Evolutionary conservation across 2,113 vertebrate species (phyloP).

Genomic region (Peromyscus californicus): DNA sequence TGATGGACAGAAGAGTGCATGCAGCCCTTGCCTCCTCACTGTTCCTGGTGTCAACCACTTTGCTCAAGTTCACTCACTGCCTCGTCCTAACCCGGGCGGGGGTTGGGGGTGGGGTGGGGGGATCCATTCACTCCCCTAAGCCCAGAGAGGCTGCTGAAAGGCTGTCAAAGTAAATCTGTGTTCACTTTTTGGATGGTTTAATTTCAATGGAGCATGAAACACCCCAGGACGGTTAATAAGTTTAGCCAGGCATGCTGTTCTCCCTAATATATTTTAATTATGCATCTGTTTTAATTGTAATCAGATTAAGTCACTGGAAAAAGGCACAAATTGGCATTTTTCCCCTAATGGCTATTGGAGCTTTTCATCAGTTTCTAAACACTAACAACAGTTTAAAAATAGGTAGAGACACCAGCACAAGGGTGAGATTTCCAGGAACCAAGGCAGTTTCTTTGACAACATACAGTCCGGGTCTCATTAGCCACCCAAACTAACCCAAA

Average conservation of each 20-base stretch:
- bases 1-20: constrained; percentile 34
- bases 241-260: constrained; percentile 87
- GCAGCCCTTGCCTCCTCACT: not conserved
- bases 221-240: constrained; percentile 88
- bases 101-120: not conserved
- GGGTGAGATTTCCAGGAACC: constrained; percentile 80
- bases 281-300: constrained; percentile 88
- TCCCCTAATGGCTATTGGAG: constrained; percentile 76
- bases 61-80: constrained; percentile 53
- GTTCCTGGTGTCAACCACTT: constrained; percentile 53
- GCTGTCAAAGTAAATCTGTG: constrained; percentile 88
- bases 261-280: constrained; percentile 90
- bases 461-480: constrained; percentile 77
- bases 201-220: constrained; percentile 89
- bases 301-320: constrained; percentile 87
- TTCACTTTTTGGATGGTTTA: constrained; percentile 90
- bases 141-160: constrained; percentile 82
- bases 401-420: constrained; percentile 69
- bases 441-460: constrained; percentile 81
- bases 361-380: constrained; percentile 82
- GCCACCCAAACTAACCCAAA: constrained; percentile 79
- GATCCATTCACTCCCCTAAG: constrained; percentile 78
- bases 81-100: constrained; percentile 77
- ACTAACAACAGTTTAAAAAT: constrained; percentile 74
- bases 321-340: constrained; percentile 83